Conservation (phyloP, 2,113 vertebrate species). For the Chloebia gouldiae region DNA sequence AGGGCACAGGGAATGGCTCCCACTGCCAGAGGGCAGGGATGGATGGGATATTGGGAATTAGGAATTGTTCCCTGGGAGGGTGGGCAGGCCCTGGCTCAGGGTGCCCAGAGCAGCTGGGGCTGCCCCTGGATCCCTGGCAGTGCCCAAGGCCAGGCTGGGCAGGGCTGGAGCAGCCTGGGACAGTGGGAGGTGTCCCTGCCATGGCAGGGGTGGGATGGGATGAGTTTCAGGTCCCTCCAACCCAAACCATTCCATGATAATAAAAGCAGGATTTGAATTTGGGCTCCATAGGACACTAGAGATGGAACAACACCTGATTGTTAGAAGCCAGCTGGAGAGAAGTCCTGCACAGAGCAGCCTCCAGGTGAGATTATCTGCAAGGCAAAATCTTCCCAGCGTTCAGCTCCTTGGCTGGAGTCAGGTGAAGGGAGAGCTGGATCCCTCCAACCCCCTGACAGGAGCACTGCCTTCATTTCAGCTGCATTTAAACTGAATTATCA, state of each 20-base stretch:
- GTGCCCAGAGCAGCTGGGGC: not conserved
- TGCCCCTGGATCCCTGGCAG: not conserved
- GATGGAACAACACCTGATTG: not conserved
- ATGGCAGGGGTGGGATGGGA: fast-evolving
- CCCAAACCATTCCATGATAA: not conserved
- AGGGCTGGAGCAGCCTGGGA: not conserved
- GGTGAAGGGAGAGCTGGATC: not conserved
- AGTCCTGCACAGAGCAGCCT: not conserved
- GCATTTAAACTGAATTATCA: not conserved
- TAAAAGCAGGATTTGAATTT: not conserved
- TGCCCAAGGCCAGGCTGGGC: fast-evolving
- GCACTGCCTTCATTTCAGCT: not conserved
- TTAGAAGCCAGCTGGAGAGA: not conserved
- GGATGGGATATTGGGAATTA: not conserved
- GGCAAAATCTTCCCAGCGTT: not conserved
- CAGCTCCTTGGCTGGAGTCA: not conserved
- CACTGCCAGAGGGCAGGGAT: fast-evolving
- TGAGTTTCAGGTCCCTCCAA: not conserved
- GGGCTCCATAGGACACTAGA: fast-evolving
- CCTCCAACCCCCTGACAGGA: not conserved
- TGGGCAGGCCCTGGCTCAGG: not conserved
- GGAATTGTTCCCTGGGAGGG: fast-evolving
- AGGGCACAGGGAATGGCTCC: not conserved
- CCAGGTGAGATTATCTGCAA: not conserved
- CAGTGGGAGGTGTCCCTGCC: not conserved